Evolutionary conservation across 2,113 vertebrate species (phyloP).

Genomic region (Tamias sibiricus): DNA sequence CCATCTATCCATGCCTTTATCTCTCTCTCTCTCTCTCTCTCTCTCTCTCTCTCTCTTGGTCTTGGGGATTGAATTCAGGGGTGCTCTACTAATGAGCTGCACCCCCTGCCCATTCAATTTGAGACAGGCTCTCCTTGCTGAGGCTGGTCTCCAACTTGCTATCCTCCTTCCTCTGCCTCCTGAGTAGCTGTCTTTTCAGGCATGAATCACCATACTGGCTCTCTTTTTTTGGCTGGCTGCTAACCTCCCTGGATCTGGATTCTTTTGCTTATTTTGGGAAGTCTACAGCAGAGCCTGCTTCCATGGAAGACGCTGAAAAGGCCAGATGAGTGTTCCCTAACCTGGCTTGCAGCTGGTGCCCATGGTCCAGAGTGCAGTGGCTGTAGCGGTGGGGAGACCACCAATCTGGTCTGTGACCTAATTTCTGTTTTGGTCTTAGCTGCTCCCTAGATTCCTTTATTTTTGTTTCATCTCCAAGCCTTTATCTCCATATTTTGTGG

Average conservation of each 20-base stretch:
- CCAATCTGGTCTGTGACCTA: background rate
- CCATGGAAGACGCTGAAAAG: background rate
- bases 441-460: background rate
- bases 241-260: background rate
- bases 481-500: background rate
- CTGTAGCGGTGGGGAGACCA: background rate
- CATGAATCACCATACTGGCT: background rate
- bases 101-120: too few species aligned
- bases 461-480: background rate
- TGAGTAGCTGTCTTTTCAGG: background rate
- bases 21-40: background rate
- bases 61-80: background rate
- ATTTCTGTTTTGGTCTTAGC: background rate
- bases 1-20: background rate
- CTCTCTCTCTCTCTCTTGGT: background rate
- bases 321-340: background rate
- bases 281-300: background rate
- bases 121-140: too few species aligned
- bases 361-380: rapidly evolving
- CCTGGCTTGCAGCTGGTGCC: background rate
- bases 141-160: too few species aligned
- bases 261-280: background rate
- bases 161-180: too few species aligned
- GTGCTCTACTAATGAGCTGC: too few species aligned
- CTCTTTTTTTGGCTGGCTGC: background rate